These are phyloP conservation scores for Peromyscus leucopus DNA, from an alignment of 2,113 vertebrate species.

Conservation along the genomic window DNA sequence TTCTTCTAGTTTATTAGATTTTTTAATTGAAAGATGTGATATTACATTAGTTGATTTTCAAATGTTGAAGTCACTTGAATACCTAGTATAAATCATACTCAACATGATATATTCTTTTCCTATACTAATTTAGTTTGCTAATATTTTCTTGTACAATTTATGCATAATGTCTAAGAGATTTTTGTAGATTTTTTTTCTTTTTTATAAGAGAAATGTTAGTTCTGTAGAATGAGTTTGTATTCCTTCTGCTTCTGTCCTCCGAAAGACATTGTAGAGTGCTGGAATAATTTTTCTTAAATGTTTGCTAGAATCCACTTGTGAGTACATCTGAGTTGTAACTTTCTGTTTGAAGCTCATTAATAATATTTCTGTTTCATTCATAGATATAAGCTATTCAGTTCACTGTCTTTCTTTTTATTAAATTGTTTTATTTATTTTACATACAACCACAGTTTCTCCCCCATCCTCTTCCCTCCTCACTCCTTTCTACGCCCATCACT, in stretches of 20 bases:
- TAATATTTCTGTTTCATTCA: not conserved
- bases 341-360: not conserved
- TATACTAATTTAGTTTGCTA: not conserved
- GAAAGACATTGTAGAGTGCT: not conserved
- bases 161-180: not conserved
- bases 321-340: not conserved
- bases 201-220: not conserved
- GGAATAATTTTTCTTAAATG: not conserved
- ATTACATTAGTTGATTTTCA: not conserved
- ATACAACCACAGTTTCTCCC: no score
- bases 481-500: no score
- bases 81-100: not conserved
- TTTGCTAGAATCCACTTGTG: not conserved
- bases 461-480: no score
- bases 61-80: not conserved
- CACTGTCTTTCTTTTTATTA: not conserved
- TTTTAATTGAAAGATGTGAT: not conserved
- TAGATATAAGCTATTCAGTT: not conserved
- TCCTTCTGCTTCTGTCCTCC: not conserved
- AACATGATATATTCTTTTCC: not conserved
- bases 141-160: not conserved
- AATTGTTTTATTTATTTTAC: no score
- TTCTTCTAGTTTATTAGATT: not conserved
- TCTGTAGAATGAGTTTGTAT: not conserved
- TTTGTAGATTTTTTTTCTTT: not conserved